These are phyloP conservation scores for Meloidogyne floridensis DNA, from an alignment of 1,140 invertebrate genomes.

Conservation along the genomic window DNA sequence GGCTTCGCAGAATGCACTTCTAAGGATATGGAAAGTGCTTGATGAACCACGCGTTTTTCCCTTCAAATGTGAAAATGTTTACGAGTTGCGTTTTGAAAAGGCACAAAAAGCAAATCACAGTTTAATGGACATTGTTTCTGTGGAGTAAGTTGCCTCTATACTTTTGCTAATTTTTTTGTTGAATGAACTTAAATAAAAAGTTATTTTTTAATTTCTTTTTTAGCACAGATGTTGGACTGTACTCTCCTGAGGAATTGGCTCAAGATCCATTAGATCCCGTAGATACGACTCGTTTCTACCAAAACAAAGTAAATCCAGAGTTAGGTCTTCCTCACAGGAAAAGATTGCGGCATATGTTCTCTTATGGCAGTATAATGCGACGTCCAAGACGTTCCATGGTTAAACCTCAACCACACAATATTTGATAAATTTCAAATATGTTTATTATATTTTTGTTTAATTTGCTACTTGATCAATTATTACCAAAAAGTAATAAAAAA, in stretches of 20 bases:
- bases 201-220: conserved; percentile 28
- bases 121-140: conserved; percentile 40
- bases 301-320: conserved; percentile 44
- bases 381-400: conserved; percentile 53
- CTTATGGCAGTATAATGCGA: conserved; percentile 54
- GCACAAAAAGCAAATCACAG: conserved; percentile 42
- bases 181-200: no score
- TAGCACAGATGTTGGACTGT: conserved; percentile 51
- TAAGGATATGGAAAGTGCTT: conserved; percentile 52
- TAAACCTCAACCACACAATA: conserved; percentile 47
- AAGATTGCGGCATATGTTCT: conserved; percentile 57
- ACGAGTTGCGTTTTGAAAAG: conserved; percentile 20
- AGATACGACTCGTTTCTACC: conserved; percentile 50
- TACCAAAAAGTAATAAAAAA: neutral
- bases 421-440: conserved; percentile 10
- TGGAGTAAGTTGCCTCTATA: conserved; percentile 24
- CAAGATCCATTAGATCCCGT: conserved; percentile 55
- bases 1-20: conserved; percentile 56
- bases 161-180: no score
- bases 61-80: conserved; percentile 35
- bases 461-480: neutral
- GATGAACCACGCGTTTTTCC: conserved; percentile 37
- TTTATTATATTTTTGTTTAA: conserved; percentile 9
- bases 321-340: conserved; percentile 52
- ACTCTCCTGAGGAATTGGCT: conserved; percentile 41